phyloP scores from a whole-genome alignment of 2,113 vertebrate species.

The Candoia aspera region DNA sequence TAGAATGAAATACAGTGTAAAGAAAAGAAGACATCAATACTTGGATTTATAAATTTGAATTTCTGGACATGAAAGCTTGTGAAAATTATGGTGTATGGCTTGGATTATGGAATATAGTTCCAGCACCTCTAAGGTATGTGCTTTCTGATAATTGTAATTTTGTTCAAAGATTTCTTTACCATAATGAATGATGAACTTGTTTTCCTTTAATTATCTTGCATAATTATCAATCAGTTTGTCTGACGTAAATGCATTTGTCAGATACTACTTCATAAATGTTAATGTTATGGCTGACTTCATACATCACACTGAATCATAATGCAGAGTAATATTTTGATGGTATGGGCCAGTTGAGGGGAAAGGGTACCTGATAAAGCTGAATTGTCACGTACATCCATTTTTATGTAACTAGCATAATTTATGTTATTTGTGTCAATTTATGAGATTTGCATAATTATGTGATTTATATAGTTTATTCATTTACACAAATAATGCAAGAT shows the following conservation, averaged over 20 bases:
- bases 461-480: neutral
- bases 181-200: neutral
- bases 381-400: neutral
- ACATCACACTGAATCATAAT: neutral
- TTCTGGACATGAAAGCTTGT: slow-evolving; percentile 8
- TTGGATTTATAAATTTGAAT: slow-evolving; percentile 50
- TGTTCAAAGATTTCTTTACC: neutral
- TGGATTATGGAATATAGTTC: slow-evolving; percentile 36
- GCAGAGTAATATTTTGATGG: neutral
- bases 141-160: neutral
- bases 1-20: slow-evolving; percentile 22
- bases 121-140: slow-evolving; percentile 46
- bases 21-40: neutral
- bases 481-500: neutral
- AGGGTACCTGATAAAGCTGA: neutral
- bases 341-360: neutral
- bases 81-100: neutral
- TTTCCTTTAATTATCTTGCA: neutral
- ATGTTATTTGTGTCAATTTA: neutral
- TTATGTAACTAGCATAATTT: neutral
- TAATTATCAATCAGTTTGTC: neutral
- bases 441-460: neutral
- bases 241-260: neutral
- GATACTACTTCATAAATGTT: neutral
- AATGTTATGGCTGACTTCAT: neutral